These are phyloP conservation scores for Hylyphantes graminicola DNA, from an alignment of 1,140 invertebrate species.

Conservation along the genomic window DNA sequence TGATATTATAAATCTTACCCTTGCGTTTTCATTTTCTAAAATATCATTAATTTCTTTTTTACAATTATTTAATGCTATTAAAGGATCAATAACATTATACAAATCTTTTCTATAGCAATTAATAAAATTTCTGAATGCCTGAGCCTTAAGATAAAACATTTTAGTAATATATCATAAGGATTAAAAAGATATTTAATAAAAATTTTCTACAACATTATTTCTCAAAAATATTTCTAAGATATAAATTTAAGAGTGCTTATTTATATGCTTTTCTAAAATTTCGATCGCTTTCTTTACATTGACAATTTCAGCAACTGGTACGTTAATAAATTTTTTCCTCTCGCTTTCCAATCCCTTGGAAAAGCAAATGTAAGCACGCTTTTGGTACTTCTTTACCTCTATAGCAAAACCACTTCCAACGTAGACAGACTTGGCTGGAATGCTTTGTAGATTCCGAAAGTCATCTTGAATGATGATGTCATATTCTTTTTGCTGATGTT, in stretches of 20 bases:
- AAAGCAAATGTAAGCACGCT: not conserved
- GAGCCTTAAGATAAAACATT: not conserved
- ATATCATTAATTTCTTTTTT: slow-evolving; percentile 13
- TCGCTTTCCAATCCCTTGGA: not conserved
- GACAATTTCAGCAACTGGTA: not conserved
- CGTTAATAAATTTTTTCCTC: slow-evolving; percentile 1
- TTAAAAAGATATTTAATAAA: not conserved
- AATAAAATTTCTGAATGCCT: not conserved
- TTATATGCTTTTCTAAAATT: not conserved
- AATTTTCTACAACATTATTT: not conserved
- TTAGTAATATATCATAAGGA: not conserved
- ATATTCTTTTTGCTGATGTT: too few relatives aligned
- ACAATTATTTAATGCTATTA: slow-evolving; percentile 1
- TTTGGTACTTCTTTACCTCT: not conserved
- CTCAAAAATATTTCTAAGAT: not conserved
- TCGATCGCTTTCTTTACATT: not conserved
- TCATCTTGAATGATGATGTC: too few relatives aligned
- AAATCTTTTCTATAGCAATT: not conserved
- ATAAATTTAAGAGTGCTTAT: not conserved
- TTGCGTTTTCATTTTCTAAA: slow-evolving; percentile 1
- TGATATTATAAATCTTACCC: slow-evolving; percentile 3
- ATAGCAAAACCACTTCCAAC: too few relatives aligned
- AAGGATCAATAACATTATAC: not conserved
- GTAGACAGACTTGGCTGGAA: too few relatives aligned
- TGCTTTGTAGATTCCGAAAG: too few relatives aligned